Evolutionary conservation across 2,113 vertebrate species (phyloP).

Genomic region (Caretta caretta): DNA sequence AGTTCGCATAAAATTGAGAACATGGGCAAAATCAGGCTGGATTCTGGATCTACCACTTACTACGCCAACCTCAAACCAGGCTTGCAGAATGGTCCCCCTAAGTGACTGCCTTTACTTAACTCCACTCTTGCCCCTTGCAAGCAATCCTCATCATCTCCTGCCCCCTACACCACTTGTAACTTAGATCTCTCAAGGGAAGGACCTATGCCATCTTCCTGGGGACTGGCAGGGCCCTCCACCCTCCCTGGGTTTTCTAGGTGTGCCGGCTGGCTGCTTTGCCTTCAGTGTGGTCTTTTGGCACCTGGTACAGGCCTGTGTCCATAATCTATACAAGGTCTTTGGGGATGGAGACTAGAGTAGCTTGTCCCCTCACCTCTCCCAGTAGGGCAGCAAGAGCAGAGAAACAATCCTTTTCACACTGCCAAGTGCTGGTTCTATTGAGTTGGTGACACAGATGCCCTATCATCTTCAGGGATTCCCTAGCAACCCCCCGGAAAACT

Average conservation of each 20-base stretch:
- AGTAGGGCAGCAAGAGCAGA: neutral
- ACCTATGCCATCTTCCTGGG: neutral
- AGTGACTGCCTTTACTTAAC: neutral
- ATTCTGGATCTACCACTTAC: neutral
- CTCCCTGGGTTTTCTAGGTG: neutral
- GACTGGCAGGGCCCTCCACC: neutral
- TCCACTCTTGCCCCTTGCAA: neutral
- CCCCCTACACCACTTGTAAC: neutral
- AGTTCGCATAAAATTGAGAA: neutral
- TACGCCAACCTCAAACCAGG: neutral
- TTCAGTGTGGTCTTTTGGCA: neutral
- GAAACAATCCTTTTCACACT: accelerated
- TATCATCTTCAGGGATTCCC: neutral
- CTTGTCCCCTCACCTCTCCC: neutral
- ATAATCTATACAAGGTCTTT: neutral
- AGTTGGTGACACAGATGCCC: accelerated
- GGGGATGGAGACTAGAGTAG: neutral
- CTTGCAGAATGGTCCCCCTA: neutral
- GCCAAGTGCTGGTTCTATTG: neutral
- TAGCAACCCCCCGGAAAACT: accelerated
- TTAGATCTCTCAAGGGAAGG: neutral
- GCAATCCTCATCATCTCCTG: neutral
- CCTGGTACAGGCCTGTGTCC: neutral
- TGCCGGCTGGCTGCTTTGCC: neutral
- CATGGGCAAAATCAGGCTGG: neutral